phyloP scores from a whole-genome alignment of 2,113 vertebrate genomes.

The Pholis gunnellus region DNA sequence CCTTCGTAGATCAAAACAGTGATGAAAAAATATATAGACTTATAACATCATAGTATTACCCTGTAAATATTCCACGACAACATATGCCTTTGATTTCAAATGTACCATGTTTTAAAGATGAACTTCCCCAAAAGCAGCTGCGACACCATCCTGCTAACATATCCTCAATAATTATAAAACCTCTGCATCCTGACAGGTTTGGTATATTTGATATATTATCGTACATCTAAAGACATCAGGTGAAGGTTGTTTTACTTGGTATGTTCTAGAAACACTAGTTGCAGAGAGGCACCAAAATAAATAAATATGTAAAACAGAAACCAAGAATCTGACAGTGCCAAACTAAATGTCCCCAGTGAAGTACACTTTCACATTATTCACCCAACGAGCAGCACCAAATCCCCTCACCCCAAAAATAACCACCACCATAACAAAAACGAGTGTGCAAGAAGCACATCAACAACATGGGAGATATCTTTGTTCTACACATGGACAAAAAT shows the following conservation, averaged over 20 bases:
- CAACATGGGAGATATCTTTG: constrained; percentile 59
- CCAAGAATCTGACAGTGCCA: constrained; percentile 38
- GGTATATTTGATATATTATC: constrained; percentile 53
- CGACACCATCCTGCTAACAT: constrained; percentile 22
- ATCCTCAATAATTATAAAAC: constrained; percentile 11
- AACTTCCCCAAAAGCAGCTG: constrained; percentile 35
- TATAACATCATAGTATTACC: constrained; percentile 68
- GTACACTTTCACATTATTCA: constrained; percentile 64
- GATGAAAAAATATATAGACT: constrained; percentile 79
- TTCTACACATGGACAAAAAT: constrained; percentile 57
- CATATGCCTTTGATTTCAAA: constrained; percentile 54
- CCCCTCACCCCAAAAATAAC: constrained; percentile 65
- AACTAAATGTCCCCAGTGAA: constrained; percentile 53
- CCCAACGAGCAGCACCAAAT: constrained; percentile 71
- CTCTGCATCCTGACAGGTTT: constrained; percentile 45
- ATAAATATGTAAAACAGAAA: constrained; percentile 61
- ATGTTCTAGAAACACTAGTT: constrained; percentile 44
- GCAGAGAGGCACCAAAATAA: constrained; percentile 77
- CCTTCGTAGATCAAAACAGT: constrained; percentile 72
- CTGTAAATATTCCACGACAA: constrained; percentile 67
- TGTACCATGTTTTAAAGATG: constrained; percentile 43
- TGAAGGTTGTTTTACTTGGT: constrained; percentile 48
- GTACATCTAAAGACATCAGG: constrained; percentile 56
- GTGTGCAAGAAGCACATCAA: constrained; percentile 72
- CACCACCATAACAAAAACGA: constrained; percentile 70